Percentiles rank a stretch among this genome's conserved stretches.
Conservation (phyloP, 2,113 vertebrate genomes). For the Thermophis baileyi region DNA sequence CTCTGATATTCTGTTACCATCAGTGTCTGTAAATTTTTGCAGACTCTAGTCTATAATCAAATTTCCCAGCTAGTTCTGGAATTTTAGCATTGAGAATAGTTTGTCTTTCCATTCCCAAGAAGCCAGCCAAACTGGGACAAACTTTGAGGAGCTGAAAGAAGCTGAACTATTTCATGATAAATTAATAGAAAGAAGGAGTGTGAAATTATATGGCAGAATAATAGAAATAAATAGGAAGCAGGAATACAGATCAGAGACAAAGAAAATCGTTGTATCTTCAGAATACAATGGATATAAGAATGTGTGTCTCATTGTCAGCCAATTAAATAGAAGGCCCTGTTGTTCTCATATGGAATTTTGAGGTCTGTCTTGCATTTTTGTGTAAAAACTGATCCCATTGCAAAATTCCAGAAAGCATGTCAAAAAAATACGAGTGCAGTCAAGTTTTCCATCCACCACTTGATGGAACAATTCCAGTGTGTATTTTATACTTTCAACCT, state of each 20-base stretch:
- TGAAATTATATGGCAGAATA: no score
- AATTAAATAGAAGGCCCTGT: not conserved
- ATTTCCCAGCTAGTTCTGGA: not conserved
- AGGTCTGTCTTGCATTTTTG: not conserved
- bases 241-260: not conserved
- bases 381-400: not conserved
- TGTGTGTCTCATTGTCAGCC: not conserved
- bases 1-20: not conserved
- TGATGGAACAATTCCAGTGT: not conserved
- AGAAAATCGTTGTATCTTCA: not conserved
- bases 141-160: not conserved
- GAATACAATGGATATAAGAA: not conserved
- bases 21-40: not conserved
- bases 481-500: not conserved
- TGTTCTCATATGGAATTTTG: not conserved
- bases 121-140: not conserved
- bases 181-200: not conserved
- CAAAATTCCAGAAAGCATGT: not conserved
- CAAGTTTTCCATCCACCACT: slow-evolving; percentile 3
- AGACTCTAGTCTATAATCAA: not conserved
- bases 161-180: not conserved
- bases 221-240: not conserved
- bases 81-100: not conserved
- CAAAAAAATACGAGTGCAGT: not conserved
- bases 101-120: not conserved